These are phyloP conservation scores for Saccostrea cuccullata DNA, from an alignment of 1,140 invertebrate genomes.

Conservation along the genomic window DNA sequence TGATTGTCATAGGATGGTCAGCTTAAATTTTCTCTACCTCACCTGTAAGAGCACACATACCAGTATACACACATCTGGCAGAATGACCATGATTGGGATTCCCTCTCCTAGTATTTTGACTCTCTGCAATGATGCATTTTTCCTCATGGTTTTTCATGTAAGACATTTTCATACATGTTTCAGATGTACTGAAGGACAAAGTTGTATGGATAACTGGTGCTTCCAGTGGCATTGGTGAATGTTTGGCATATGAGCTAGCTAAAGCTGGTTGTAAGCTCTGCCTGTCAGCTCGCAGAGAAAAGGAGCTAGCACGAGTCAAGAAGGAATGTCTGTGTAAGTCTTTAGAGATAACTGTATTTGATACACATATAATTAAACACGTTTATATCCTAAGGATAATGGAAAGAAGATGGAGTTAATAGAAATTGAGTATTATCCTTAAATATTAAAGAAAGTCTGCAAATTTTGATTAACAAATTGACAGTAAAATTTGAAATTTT, in stretches of 20 bases:
- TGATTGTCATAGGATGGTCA: no score
- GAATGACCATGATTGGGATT: no score
- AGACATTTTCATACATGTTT: neutral
- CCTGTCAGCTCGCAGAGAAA: conserved; percentile 86
- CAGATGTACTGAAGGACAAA: conserved; percentile 82
- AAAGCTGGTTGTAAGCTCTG: conserved; percentile 85
- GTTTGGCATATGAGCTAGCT: conserved; percentile 86
- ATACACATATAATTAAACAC: neutral
- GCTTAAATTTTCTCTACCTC: no score
- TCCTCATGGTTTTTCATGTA: neutral
- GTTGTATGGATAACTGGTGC: conserved; percentile 94
- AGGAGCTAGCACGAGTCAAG: conserved; percentile 88
- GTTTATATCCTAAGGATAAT: neutral
- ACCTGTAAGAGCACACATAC: no score
- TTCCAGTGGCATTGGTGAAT: conserved; percentile 92
- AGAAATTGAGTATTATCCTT: no score
- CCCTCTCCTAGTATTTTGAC: no score
- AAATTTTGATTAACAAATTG: no score
- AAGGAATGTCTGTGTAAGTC: conserved; percentile 83
- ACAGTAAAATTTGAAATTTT: no score
- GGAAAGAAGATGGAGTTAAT: neutral
- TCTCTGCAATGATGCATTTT: no score
- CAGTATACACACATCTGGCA: no score
- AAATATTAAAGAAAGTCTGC: no score
- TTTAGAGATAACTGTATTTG: neutral